phyloP scores from a whole-genome alignment of 2,888 invertebrate species.

The Acleris sparsana region DNA sequence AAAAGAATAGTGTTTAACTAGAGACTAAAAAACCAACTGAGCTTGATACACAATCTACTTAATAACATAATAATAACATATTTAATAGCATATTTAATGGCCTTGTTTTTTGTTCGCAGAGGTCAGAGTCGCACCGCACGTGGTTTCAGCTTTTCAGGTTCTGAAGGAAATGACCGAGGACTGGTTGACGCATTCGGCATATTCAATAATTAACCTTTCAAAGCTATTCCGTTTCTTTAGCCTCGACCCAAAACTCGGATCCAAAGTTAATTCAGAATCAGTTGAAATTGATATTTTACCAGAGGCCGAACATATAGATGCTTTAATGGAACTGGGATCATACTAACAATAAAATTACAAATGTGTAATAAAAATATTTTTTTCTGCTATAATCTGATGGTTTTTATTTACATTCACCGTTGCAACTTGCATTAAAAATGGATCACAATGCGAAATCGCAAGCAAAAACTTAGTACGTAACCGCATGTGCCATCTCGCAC shows the following conservation, averaged over 20 bases:
- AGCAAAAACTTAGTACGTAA: no score
- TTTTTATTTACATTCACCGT: no score
- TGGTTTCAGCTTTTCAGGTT: conserved; percentile 83
- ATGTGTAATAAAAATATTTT: background rate
- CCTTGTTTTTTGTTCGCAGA: conserved; percentile 68
- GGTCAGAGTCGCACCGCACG: conserved; percentile 73
- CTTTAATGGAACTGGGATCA: conserved; percentile 71
- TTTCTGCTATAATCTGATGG: background rate
- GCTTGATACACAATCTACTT: no score
- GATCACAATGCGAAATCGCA: no score
- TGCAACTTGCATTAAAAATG: no score
- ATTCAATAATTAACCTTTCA: conserved; percentile 86
- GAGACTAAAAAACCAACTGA: no score
- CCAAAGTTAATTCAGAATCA: conserved; percentile 59
- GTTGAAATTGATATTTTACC: conserved; percentile 74
- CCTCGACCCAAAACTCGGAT: conserved; percentile 59
- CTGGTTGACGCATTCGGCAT: conserved; percentile 86
- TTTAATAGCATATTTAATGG: background rate
- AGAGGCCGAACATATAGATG: conserved; percentile 77
- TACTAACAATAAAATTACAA: conserved; percentile 47
- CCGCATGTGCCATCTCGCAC: no score
- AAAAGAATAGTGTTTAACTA: no score
- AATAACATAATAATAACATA: no score
- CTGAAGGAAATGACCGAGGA: conserved; percentile 87
- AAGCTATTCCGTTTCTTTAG: conserved; percentile 81